Evolutionary conservation across 2,797 vertebrate species (phyloP).

Genomic region (Lithobates sylvaticus): DNA sequence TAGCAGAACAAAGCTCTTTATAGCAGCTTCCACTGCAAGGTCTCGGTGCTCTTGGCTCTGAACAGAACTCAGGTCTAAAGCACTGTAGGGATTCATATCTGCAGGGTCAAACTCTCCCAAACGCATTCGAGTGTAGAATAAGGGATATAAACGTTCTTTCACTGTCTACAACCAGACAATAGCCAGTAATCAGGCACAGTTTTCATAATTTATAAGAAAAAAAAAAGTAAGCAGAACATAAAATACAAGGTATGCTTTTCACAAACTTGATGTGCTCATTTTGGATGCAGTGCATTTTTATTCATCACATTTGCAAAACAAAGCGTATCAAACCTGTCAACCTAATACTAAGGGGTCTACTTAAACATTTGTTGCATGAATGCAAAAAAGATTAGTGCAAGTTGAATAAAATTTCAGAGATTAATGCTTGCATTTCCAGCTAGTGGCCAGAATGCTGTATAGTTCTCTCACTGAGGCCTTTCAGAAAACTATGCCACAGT

Average conservation of each 20-base stretch:
- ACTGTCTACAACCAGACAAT: slow-evolving; percentile 61
- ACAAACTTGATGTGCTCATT: no score
- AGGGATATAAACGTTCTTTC: slow-evolving; percentile 66
- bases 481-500: no score
- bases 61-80: slow-evolving; percentile 63
- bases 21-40: slow-evolving; percentile 68
- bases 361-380: no score
- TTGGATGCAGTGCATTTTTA: no score
- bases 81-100: slow-evolving; percentile 71
- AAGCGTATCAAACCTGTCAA: no score
- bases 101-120: slow-evolving; percentile 74
- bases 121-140: slow-evolving; percentile 72
- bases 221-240: not conserved
- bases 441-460: no score
- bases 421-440: no score
- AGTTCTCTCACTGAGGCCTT: no score
- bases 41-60: slow-evolving; percentile 67
- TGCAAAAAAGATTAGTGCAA: no score
- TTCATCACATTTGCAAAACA: no score
- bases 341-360: no score
- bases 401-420: no score
- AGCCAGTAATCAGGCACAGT: not conserved
- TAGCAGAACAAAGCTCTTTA: slow-evolving; percentile 73
- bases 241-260: not conserved
- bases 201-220: not conserved